Evolutionary conservation across 2,113 vertebrate species (phyloP).

Genomic region (Phalacrocorax aristotelis): DNA sequence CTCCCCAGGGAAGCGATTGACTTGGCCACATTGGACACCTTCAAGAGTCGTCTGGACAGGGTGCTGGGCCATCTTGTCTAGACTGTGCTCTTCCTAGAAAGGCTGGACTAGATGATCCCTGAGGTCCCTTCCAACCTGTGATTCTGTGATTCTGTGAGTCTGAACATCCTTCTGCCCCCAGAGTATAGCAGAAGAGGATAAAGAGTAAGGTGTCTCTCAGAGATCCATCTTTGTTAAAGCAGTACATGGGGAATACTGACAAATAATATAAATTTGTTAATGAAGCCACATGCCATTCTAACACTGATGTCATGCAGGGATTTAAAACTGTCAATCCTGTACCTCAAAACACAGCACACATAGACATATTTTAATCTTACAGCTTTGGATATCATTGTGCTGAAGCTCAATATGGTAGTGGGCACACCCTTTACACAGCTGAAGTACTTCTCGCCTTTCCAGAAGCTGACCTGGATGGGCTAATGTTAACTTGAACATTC

Average conservation of each 20-base stretch:
- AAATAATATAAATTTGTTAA: neutral
- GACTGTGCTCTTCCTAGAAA: too few species aligned
- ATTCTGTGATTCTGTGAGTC: too few species aligned
- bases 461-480: neutral
- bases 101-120: too few species aligned
- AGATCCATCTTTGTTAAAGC: neutral
- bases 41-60: too few species aligned
- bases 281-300: neutral
- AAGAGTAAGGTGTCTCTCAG: neutral
- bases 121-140: too few species aligned
- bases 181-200: neutral
- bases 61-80: too few species aligned
- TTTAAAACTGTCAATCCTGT: neutral
- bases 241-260: neutral
- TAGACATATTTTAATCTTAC: neutral
- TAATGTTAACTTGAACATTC: neutral
- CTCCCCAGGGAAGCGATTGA: too few species aligned
- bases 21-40: too few species aligned
- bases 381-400: neutral
- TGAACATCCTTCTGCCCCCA: neutral
- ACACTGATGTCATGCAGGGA: neutral
- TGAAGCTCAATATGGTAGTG: rapidly evolving
- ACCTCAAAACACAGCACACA: rapidly evolving
- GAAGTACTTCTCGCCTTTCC: neutral
- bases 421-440: neutral